Conservation (phyloP, 1,140 invertebrate species). For the Cydia fagiglandana region DNA sequence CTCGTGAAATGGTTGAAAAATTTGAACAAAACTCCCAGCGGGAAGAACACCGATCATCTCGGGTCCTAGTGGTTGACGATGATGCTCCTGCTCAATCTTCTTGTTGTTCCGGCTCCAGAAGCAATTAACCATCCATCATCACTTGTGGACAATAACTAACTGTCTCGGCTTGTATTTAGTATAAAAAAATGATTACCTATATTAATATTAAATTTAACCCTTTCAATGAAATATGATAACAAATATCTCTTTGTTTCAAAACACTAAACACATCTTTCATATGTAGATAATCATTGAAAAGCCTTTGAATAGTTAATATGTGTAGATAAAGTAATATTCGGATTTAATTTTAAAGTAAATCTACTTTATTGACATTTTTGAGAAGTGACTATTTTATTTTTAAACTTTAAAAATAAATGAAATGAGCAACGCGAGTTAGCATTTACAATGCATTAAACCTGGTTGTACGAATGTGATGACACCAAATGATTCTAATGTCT, state of each 20-base stretch:
- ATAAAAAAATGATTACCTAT: not conserved
- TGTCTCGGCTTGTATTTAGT: not conserved
- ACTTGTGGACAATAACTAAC: not conserved
- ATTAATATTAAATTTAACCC: not conserved
- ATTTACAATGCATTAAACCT: conserved; percentile 6
- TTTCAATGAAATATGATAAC: not conserved
- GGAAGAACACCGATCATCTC: conserved; percentile 47
- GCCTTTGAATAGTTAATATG: not conserved
- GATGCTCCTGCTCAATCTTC: conserved; percentile 56
- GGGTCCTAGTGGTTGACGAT: conserved; percentile 70
- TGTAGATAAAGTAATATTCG: not conserved
- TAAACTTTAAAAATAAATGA: not conserved
- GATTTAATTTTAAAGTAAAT: not conserved
- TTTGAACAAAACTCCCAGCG: conserved; percentile 52
- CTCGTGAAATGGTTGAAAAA: conserved; percentile 77
- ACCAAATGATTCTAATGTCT: not conserved
- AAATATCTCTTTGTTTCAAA: not conserved
- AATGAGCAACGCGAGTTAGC: not conserved
- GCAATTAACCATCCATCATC: conserved; percentile 42
- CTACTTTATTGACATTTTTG: not conserved
- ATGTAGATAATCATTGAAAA: not conserved
- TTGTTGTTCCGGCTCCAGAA: conserved; percentile 62
- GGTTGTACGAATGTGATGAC: not conserved
- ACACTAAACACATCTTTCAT: not conserved
- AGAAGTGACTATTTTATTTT: not conserved